Percentiles rank a stretch among this genome's conserved stretches.
Conservation (phyloP, 2,797 vertebrate genomes). For the Euthynnus affinis region DNA sequence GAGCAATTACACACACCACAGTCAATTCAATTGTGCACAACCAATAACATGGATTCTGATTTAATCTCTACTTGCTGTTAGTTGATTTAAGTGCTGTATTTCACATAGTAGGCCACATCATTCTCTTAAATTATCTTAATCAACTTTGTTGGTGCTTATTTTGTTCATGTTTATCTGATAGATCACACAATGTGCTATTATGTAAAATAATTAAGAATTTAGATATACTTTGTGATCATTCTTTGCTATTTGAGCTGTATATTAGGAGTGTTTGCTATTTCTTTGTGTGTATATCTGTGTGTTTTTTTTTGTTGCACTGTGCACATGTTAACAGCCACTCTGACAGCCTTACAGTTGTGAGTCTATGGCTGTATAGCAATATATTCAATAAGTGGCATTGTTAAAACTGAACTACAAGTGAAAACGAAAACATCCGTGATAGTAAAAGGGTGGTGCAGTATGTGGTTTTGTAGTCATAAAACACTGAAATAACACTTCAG, state of each 20-base stretch:
- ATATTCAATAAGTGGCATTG: background rate
- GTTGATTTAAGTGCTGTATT: constrained; percentile 12
- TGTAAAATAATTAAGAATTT: background rate
- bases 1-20: background rate
- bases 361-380: background rate
- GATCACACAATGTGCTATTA: background rate
- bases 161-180: background rate
- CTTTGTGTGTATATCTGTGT: no score
- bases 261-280: background rate
- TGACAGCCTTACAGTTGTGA: background rate
- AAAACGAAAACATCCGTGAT: background rate
- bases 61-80: constrained; percentile 19
- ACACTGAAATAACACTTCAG: constrained; percentile 1
- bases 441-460: background rate
- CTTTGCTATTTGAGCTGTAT: background rate
- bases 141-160: constrained; percentile 10
- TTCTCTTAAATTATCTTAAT: background rate
- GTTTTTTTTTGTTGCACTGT: background rate
- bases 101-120: background rate
- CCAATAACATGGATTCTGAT: constrained; percentile 1
- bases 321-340: background rate
- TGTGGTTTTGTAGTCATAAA: constrained; percentile 24
- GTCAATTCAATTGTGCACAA: constrained; percentile 32
- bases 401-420: background rate
- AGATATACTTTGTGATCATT: background rate